phyloP scores from a whole-genome alignment of 2,797 vertebrate genomes.

The Fratercula arctica region DNA sequence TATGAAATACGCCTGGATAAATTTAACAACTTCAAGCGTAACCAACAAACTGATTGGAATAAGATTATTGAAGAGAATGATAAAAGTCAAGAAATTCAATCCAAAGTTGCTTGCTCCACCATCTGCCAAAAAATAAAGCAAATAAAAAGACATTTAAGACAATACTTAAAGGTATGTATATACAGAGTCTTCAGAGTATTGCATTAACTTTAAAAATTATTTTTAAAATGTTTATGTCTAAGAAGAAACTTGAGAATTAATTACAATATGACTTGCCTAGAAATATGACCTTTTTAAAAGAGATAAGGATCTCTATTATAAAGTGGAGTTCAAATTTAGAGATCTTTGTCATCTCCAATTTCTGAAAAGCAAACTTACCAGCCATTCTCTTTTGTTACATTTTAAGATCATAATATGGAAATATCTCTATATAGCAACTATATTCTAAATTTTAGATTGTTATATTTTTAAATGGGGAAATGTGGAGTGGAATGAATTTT shows the following conservation, averaged over 20 bases:
- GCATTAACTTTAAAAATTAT: not conserved
- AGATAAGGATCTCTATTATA: not conserved
- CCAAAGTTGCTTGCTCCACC: constrained; percentile 98
- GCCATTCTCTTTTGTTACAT: not conserved
- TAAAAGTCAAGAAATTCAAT: constrained; percentile 99
- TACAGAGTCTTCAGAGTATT: not conserved
- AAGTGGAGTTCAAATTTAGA: not conserved
- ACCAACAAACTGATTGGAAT: constrained; percentile 99
- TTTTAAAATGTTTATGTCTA: not conserved
- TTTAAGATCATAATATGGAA: not conserved
- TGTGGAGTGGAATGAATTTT: not conserved
- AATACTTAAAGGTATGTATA: not conserved
- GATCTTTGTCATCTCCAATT: not conserved
- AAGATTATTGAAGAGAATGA: constrained; percentile 99
- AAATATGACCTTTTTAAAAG: not conserved
- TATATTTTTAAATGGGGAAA: not conserved
- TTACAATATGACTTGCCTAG: not conserved
- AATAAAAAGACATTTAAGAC: not conserved
- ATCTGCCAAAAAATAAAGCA: constrained; percentile 79
- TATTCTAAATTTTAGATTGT: not conserved
- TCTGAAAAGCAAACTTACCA: not conserved
- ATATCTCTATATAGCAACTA: not conserved
- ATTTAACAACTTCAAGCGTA: constrained; percentile 98
- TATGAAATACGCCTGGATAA: constrained; percentile 98
- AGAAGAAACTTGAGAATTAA: not conserved